Evolutionary conservation across 2,888 invertebrate genomes (phyloP).

Genomic region (Hermodice carunculata): DNA sequence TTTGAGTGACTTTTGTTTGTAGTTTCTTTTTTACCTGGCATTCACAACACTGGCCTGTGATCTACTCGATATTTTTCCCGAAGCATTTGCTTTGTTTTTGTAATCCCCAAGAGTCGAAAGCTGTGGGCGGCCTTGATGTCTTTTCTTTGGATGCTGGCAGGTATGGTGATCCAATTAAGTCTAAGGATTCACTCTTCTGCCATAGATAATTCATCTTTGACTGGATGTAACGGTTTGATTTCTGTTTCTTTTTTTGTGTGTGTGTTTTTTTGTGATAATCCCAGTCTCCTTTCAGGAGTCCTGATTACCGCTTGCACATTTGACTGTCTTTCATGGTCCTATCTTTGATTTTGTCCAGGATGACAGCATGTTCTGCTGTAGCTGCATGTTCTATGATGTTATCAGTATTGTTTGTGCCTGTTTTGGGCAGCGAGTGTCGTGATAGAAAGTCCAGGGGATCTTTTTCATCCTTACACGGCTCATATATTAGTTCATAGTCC

Average conservation of each 20-base stretch:
- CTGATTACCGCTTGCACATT: not conserved
- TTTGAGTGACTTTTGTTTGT: conserved; percentile 22
- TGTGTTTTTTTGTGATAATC: no score
- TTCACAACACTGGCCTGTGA: conserved; percentile 19
- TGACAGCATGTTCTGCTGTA: not conserved
- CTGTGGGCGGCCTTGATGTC: not conserved
- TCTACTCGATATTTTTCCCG: conserved; percentile 18
- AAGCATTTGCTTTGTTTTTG: conserved; percentile 4
- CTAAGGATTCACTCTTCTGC: not conserved
- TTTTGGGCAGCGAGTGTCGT: not conserved
- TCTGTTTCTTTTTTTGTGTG: no score
- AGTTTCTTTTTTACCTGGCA: conserved; percentile 27
- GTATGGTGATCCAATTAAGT: not conserved
- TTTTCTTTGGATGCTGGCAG: not conserved
- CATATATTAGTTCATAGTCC: conserved; percentile 17
- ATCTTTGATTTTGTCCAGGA: not conserved
- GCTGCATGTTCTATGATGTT: not conserved
- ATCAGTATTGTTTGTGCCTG: not conserved
- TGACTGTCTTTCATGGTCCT: not conserved
- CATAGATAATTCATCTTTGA: not conserved
- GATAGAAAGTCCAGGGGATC: not conserved
- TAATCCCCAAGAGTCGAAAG: conserved; percentile 26
- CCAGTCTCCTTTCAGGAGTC: not conserved
- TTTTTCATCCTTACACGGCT: conserved; percentile 1
- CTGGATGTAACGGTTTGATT: not conserved